Base-by-base conservation (phyloP, 2,113 vertebrate genomes). In the Phyllostomus discolor region DNA sequence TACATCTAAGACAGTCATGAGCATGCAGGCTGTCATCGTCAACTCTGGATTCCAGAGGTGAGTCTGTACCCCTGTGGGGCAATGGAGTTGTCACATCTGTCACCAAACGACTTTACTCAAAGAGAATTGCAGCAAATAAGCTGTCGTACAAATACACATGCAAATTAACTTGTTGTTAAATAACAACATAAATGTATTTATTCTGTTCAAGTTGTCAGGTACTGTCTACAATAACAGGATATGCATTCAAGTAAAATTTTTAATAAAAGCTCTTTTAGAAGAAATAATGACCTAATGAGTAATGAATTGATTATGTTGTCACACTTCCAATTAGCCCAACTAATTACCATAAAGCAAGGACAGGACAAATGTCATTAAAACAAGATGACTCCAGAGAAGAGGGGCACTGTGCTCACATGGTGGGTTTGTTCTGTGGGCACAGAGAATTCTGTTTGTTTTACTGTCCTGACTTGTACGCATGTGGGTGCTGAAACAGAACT, bases 241-340 rank as follows among this genome's bases (percentile, higher is more conserved):
- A 52, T 35, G 20, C 10, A 1, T 70, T 85, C 24, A 87, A 94
- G 76, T n/a, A 87, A 89, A 67, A 50, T 22, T 86, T 28, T 91
- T 88, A 28, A 10, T 22, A 41, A 80, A 72, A 81, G 1, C 31
- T 78, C 59, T 46, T 89, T 90, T 73, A 84, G 66, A 90, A 80
- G 66, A 76, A 69, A 43, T 54, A 41, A 85, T 83, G 88, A 17
- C 33, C 28, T 14, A 9, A 1, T 46, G 7, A 66, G 31, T 4
- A 35, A 79, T 2, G 3, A 52, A 69, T 2, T 15, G 10, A 5
- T 85, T 9, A 50, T 4, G 52, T 46, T 19, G 24, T 41, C 46
- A 88, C n/a, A 41, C n/a, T 89, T 33, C 10, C 59, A 38, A 46
- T 83, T 43, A 76, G 72, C 20, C 26, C 4, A 10, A 33, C 28